Evolutionary conservation across 2,888 invertebrate species (phyloP), one percentile per base, ranked within the genome.

Genomic region (Blera fallax): DNA sequence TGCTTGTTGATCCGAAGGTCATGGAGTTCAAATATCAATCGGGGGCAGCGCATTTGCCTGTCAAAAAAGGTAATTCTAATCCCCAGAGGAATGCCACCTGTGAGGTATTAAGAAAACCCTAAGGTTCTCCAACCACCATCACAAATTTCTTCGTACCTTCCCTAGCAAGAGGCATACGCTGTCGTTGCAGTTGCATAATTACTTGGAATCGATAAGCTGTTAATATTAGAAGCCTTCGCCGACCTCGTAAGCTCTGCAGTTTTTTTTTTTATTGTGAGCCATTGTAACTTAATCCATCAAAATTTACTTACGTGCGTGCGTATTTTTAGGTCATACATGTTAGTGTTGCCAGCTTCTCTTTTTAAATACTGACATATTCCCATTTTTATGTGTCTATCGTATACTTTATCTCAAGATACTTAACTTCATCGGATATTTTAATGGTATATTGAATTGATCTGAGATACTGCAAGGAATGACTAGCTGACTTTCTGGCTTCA

Each of bases 321-420:
- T 72, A 50, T 37, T 62, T 73, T 73, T 50, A 64, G 52, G 62
- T 54, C 34, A 24, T n/a, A 37, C 24, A 14, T 34, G 14, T 6
- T 29, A 52, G 27, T 54, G 62, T 45, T 60, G 29, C 8, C 2
- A 29, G 37, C 34, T 34, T 56, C 32, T 32, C 10, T 8, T 32
- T 10, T 1, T 2, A 1, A 32, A 7, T 7, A 29, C 29, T 1
- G 29, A 29, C 29, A 29, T 29, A 32, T 8, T 32, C 10, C 10
- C 10, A 8, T 32, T 29, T 29, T 2, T 29, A 29, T 5, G 8
- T 29, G 4, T 29, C n/a, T n/a, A n/a, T n/a, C n/a, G n/a, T n/a
- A n/a, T n/a, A n/a, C n/a, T n/a, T n/a, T n/a, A n/a, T n/a, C n/a
- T n/a, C n/a, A n/a, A n/a, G n/a, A n/a, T n/a, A n/a, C n/a, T n/a